phyloP scores from a whole-genome alignment of 2,888 invertebrate genomes.

The Argyresthia goedartella region DNA sequence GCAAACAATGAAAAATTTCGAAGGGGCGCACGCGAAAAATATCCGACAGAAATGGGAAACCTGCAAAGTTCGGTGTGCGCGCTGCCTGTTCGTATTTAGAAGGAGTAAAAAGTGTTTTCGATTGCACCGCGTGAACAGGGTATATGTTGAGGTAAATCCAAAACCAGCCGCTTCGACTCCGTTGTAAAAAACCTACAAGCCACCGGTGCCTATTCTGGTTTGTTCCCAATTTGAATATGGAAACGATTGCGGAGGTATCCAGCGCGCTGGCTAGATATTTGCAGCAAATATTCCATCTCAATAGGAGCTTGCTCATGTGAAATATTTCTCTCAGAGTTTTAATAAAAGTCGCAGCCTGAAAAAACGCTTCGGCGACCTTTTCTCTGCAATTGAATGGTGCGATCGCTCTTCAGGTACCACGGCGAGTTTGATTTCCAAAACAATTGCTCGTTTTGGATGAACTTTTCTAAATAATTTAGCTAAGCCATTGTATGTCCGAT shows the following conservation, averaged over 20 bases:
- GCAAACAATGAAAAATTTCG: slow-evolving; percentile 54
- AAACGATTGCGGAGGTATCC: too few species aligned
- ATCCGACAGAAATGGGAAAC: background rate
- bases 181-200: slow-evolving; percentile 52
- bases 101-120: background rate
- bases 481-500: background rate
- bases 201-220: background rate
- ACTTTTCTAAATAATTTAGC: background rate
- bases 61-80: background rate
- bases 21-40: slow-evolving; percentile 22
- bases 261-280: too few species aligned
- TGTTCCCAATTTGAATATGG: background rate
- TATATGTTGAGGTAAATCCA: slow-evolving; percentile 24
- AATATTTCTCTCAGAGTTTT: background rate
- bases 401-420: too few species aligned
- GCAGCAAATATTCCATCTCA: too few species aligned
- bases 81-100: background rate
- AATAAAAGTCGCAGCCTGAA: background rate
- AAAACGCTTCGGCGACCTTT: too few species aligned
- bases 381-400: too few species aligned
- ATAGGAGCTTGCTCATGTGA: too few species aligned
- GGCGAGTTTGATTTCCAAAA: too few species aligned
- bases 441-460: background rate
- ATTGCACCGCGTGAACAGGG: slow-evolving; percentile 1
- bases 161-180: slow-evolving; percentile 41